These are phyloP conservation scores for Acronicta aceris DNA, from an alignment of 2,888 invertebrate genomes.

Conservation along the genomic window DNA sequence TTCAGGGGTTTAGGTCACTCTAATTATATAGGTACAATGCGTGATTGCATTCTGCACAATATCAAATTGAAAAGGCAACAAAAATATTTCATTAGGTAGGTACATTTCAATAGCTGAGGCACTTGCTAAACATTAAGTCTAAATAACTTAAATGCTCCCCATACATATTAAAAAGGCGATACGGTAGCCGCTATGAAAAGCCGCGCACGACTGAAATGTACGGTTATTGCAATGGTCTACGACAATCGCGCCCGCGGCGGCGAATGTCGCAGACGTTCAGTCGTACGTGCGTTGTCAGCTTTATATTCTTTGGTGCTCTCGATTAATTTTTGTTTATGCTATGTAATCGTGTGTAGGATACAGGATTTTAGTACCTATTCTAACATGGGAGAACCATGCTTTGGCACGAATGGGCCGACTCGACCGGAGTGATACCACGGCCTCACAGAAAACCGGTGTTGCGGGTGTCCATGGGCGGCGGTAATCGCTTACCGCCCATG, in stretches of 20 bases:
- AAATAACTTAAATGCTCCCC: not conserved
- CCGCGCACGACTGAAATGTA: slow-evolving; percentile 39
- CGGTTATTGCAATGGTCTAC: slow-evolving; percentile 45
- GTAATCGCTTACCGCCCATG: no score
- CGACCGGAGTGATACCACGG: no score
- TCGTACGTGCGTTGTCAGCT: slow-evolving; percentile 27
- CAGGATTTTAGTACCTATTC: slow-evolving; percentile 24
- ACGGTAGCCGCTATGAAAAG: slow-evolving; percentile 42
- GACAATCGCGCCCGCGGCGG: slow-evolving; percentile 14
- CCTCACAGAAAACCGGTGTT: no score
- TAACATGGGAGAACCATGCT: no score
- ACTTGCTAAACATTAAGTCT: not conserved
- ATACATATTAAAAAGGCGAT: slow-evolving; percentile 24
- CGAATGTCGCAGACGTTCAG: slow-evolving; percentile 17
- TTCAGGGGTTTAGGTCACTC: no score
- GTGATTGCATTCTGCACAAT: no score
- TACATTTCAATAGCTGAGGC: not conserved
- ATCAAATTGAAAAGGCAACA: no score
- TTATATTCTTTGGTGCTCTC: slow-evolving; percentile 21
- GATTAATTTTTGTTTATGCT: slow-evolving; percentile 45
- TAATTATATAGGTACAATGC: no score
- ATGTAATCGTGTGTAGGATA: slow-evolving; percentile 11
- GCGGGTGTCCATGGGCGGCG: no score
- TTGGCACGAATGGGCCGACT: no score
- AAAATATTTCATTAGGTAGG: not conserved